Evolutionary conservation across 2,797 vertebrate species (phyloP).

Genomic region (Staurois parvus): DNA sequence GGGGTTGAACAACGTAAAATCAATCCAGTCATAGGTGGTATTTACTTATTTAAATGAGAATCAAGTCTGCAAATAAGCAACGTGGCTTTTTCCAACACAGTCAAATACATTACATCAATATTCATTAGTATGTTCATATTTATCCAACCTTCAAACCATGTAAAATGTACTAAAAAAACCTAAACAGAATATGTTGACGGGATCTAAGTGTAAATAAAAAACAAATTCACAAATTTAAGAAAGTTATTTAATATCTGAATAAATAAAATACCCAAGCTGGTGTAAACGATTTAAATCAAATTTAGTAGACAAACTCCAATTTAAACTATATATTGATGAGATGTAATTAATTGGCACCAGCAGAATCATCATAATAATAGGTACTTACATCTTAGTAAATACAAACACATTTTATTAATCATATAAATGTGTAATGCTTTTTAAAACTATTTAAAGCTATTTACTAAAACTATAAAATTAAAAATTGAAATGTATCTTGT

Average conservation of each 20-base stretch:
- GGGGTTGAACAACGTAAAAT: slow-evolving; percentile 75
- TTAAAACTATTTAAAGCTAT: not conserved
- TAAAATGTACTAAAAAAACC: slow-evolving; percentile 9
- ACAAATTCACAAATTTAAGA: not conserved
- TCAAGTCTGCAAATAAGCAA: slow-evolving; percentile 45
- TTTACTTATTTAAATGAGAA: slow-evolving; percentile 59
- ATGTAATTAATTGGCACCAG: slow-evolving; percentile 5
- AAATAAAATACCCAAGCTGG: too few relatives aligned
- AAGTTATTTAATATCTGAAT: not conserved
- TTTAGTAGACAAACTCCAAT: not conserved
- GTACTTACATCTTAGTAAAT: not conserved
- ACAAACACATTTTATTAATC: not conserved
- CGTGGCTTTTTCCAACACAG: not conserved
- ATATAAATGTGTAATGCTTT: not conserved
- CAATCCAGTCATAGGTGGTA: slow-evolving; percentile 65
- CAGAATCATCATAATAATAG: not conserved
- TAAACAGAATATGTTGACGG: not conserved
- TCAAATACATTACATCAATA: slow-evolving; percentile 32
- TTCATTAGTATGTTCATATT: slow-evolving; percentile 24
- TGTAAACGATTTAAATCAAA: not conserved
- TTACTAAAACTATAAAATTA: not conserved
- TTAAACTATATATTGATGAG: not conserved
- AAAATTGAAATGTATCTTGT: not conserved
- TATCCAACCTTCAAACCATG: slow-evolving; percentile 2
- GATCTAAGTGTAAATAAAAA: not conserved